Evolutionary conservation across 2,888 invertebrate species (phyloP).

Genomic region (Epirrhoe tristata): DNA sequence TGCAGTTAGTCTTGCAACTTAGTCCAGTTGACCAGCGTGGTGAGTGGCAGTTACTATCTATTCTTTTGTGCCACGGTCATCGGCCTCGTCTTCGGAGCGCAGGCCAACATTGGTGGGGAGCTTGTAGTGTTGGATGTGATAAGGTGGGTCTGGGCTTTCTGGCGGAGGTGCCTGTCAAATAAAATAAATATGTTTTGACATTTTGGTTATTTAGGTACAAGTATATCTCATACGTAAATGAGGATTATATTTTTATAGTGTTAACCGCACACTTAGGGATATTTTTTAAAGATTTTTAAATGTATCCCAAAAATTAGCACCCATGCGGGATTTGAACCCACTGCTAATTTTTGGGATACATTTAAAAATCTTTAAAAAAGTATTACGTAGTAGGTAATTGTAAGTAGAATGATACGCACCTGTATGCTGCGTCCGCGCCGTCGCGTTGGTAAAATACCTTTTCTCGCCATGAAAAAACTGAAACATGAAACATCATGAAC

Average conservation of each 20-base stretch:
- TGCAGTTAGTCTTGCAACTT: too few species aligned
- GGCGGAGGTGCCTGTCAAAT: constrained; percentile 57
- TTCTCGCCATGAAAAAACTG: constrained; percentile 94
- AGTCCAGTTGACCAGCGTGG: not conserved
- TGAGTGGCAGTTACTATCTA: not conserved
- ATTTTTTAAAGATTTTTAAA: too few species aligned
- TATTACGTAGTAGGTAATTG: too few species aligned
- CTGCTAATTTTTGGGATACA: too few species aligned
- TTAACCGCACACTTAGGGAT: too few species aligned
- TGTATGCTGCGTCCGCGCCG: constrained; percentile 90
- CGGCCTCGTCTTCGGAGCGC: constrained; percentile 54
- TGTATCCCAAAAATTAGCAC: too few species aligned
- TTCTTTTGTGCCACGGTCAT: constrained; percentile 7
- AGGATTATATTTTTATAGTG: too few species aligned
- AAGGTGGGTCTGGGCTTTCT: constrained; percentile 88
- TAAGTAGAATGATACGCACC: constrained; percentile 51
- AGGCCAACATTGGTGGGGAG: constrained; percentile 87
- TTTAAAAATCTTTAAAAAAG: too few species aligned
- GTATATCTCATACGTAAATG: too few species aligned
- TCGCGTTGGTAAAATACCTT: constrained; percentile 92
- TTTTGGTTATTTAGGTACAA: too few species aligned
- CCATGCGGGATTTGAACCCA: too few species aligned
- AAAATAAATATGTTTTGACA: too few species aligned
- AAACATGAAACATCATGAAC: constrained; percentile 39
- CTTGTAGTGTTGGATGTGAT: constrained; percentile 91